Conservation (phyloP, 2,888 invertebrate species). For the Megamerina dolium region DNA sequence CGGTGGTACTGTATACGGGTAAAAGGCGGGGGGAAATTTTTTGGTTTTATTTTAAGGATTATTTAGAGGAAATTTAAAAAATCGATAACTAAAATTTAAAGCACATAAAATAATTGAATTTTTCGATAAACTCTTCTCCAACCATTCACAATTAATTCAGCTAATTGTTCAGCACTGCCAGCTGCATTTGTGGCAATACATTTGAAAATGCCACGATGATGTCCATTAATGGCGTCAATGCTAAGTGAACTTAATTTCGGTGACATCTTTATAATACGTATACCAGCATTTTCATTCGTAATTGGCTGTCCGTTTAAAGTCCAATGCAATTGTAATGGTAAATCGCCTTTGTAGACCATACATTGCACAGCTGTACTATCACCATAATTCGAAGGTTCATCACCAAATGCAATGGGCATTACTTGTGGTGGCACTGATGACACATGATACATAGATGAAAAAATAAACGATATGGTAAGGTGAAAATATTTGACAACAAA, state of each 20-base stretch:
- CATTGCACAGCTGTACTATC: slow-evolving; percentile 70
- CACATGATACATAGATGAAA: no score
- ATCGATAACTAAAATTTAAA: slow-evolving; percentile 3
- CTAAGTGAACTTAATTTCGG: slow-evolving; percentile 64
- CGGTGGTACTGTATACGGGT: slow-evolving; percentile 52
- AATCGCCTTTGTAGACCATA: slow-evolving; percentile 72
- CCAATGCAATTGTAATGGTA: slow-evolving; percentile 72
- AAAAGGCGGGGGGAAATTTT: background rate
- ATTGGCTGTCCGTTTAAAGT: slow-evolving; percentile 61
- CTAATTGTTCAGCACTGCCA: slow-evolving; percentile 60
- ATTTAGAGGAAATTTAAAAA: slow-evolving; percentile 6
- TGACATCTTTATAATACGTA: slow-evolving; percentile 57
- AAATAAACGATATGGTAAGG: no score
- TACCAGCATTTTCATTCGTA: slow-evolving; percentile 53
- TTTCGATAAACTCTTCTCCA: no score
- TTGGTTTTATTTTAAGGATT: background rate
- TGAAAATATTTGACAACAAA: no score
- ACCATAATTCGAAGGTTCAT: slow-evolving; percentile 70
- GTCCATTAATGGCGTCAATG: slow-evolving; percentile 66
- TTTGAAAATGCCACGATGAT: slow-evolving; percentile 69
- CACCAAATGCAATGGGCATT: slow-evolving; percentile 70
- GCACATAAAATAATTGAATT: background rate
- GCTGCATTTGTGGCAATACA: slow-evolving; percentile 66
- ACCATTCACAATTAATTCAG: slow-evolving; percentile 68
- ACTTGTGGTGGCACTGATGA: slow-evolving; percentile 70